Evolutionary conservation across 1,140 invertebrate genomes (phyloP), one percentile per base, ranked within the genome.

Genomic region (Sitophilus oryzae): DNA sequence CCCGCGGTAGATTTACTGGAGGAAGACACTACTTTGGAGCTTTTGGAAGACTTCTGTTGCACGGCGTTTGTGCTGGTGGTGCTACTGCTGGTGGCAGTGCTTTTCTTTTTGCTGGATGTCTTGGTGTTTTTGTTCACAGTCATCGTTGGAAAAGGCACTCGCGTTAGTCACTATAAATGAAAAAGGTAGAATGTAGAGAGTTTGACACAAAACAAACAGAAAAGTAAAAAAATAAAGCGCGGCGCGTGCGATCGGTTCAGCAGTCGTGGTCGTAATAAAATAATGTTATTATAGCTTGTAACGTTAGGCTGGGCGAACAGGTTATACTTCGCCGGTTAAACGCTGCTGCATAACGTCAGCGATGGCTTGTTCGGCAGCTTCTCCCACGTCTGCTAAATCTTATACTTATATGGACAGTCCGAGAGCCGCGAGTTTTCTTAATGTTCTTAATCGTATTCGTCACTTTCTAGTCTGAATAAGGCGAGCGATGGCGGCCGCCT

Each of bases 401-500:
- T 65, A 35, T 61, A 67, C 66, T 48, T 66, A 66, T 67, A 67
- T 66, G 66, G 66, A 53, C 19, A 49, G 63, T 65, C 63, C 42
- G 41, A 44, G 35, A 11, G 42, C 23, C 37, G 20, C 41, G 5
- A 11, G 25, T 11, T 30, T 54, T 47, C 41, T 48, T 54, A n/a
- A n/a, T n/a, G n/a, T n/a, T n/a, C n/a, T n/a, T 54, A 47, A 47
- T 54, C n/a, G n/a, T 47, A 54, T 54, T 47, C 52, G 52, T 54
- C 52, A 54, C 52, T 54, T 54, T 54, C 52, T 53, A 53, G 5
- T 37, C 35, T 56, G 47, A 56, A 43, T 43, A 34, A 56, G 38
- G 34, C 41, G n/a, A n/a, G n/a, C n/a, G n/a, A n/a, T n/a, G n/a
- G n/a, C 11, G 25, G 11, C 11, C 5, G 5, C 25, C 25, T 30